Conservation (phyloP, 2,888 invertebrate species). For the Ichneumon xanthorius region DNA sequence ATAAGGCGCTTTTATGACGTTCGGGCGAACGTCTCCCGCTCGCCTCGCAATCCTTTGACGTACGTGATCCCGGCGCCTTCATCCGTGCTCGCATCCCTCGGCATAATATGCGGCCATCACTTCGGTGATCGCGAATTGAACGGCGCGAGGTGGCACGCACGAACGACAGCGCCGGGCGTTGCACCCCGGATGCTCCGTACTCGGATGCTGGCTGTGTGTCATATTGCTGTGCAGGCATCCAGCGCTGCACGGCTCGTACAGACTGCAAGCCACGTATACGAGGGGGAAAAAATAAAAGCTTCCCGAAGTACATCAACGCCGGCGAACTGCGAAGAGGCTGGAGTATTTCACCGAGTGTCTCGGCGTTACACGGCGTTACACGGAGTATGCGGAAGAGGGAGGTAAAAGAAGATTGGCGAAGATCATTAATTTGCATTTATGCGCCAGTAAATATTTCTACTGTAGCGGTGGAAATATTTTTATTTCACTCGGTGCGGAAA, state of each 20-base stretch:
- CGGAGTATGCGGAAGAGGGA: not conserved
- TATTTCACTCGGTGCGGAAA: too few relatives aligned
- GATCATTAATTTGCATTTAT: not conserved
- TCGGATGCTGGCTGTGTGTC: constrained; percentile 9
- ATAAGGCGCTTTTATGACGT: constrained; percentile 46
- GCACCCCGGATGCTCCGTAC: constrained; percentile 12
- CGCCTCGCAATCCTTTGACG: constrained; percentile 8
- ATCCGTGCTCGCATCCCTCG: constrained; percentile 6
- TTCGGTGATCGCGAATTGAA: constrained; percentile 41
- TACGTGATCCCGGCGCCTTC: constrained; percentile 29
- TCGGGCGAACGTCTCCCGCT: not conserved
- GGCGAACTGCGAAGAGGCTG: constrained; percentile 8
- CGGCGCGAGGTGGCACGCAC: constrained; percentile 21
- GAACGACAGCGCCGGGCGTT: constrained; percentile 12
- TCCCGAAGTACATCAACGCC: constrained; percentile 42
- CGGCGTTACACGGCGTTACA: not conserved
- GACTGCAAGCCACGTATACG: constrained; percentile 29
- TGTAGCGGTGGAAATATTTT: too few relatives aligned
- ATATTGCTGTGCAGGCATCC: not conserved
- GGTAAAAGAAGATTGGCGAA: not conserved
- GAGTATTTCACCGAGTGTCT: not conserved
- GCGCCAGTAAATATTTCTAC: not conserved
- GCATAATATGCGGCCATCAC: constrained; percentile 30
- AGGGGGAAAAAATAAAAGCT: constrained; percentile 42
- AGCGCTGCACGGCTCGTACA: constrained; percentile 6